These are phyloP conservation scores for Styela clava DNA, from an alignment of 23 tunicate genomes.

Conservation along the genomic window DNA sequence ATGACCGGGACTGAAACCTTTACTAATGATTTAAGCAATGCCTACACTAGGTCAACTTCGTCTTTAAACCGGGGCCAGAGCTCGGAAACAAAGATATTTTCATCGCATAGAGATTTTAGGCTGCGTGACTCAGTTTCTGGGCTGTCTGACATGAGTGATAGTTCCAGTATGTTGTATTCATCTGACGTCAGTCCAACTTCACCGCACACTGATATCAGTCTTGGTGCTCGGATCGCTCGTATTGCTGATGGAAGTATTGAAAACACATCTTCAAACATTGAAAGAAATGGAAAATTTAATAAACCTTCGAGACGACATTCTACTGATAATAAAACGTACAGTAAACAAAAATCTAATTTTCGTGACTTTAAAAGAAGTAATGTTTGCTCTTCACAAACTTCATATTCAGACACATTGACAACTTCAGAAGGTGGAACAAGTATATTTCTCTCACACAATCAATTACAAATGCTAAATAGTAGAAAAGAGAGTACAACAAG, in stretches of 20 bases:
- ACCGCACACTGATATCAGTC: constrained; percentile 5
- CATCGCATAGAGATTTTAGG: neutral
- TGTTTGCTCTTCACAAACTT: no score
- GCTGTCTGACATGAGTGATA: neutral
- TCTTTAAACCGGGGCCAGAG: neutral
- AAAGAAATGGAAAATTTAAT: no score
- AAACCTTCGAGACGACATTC: no score
- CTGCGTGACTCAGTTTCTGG: no score
- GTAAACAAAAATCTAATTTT: no score
- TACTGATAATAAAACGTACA: no score
- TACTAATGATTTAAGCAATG: neutral
- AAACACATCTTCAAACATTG: no score
- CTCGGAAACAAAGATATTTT: neutral
- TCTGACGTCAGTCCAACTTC: neutral
- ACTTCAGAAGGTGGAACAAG: no score
- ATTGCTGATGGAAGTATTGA: neutral
- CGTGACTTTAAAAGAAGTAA: no score
- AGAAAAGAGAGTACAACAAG: neutral
- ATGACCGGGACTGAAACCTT: constrained; percentile 6
- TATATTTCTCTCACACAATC: neutral
- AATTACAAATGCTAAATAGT: neutral
- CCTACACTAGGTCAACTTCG: neutral
- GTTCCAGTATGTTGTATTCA: neutral
- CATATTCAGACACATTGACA: no score
- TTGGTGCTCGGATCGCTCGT: constrained; percentile 10